Percentiles rank a stretch among this genome's conserved stretches.
Evolutionary conservation across 2,797 vertebrate species (phyloP).

Genomic region (Erpetoichthys calabaricus): DNA sequence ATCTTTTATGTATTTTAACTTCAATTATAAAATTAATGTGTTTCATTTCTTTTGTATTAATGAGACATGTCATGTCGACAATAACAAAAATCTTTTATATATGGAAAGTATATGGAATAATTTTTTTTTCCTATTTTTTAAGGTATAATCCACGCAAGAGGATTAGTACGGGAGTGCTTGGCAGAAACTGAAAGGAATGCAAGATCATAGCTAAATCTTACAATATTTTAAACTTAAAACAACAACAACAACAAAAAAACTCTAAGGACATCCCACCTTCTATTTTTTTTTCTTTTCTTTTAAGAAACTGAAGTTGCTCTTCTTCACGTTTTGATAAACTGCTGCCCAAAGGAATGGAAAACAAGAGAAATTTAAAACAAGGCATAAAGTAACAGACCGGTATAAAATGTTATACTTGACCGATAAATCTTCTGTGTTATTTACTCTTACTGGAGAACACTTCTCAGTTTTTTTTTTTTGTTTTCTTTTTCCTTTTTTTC

Average conservation of each 20-base stretch:
- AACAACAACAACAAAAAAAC: constrained; percentile 21
- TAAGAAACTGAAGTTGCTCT: constrained; percentile 4
- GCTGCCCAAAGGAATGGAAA: constrained; percentile 31
- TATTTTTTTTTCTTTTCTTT: constrained; percentile 9
- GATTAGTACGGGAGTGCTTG: constrained; percentile 91
- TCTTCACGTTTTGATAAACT: constrained; percentile 4
- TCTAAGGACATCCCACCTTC: constrained; percentile 15
- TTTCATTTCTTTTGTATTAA: no score
- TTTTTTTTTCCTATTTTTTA: constrained; percentile 17
- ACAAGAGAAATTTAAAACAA: constrained; percentile 22
- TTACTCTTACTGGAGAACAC: not conserved
- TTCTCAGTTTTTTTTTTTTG: constrained; percentile 6
- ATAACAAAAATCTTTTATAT: no score
- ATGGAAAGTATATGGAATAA: no score
- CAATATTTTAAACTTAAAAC: constrained; percentile 16
- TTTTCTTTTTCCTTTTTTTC: constrained; percentile 26
- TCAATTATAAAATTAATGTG: no score
- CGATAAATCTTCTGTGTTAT: constrained; percentile 19
- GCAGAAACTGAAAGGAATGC: constrained; percentile 93
- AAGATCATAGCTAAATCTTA: constrained; percentile 58
- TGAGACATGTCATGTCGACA: no score
- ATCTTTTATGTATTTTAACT: no score
- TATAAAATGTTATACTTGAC: constrained; percentile 22
- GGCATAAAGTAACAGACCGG: constrained; percentile 5
- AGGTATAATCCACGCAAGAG: constrained; percentile 95